These are phyloP conservation scores for Phenganax stokvisi DNA, from an alignment of 92 coral and sea anemone genomes.

Conservation along the genomic window DNA sequence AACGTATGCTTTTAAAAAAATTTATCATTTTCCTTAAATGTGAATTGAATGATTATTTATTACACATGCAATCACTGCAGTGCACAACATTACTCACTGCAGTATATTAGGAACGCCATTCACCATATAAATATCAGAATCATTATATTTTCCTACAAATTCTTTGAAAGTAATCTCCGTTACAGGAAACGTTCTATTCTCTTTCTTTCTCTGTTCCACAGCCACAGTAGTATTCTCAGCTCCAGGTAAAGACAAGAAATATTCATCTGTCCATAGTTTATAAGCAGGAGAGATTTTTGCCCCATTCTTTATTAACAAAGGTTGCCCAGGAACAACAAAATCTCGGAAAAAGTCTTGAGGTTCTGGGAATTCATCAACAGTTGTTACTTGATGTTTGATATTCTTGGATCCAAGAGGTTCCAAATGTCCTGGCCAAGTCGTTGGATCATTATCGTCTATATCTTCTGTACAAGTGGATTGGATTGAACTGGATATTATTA, in stretches of 20 bases:
- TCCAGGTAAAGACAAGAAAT: slow-evolving; percentile 64
- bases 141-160: slow-evolving; percentile 60
- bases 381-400: slow-evolving; percentile 52
- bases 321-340: slow-evolving; percentile 60
- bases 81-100: slow-evolving; percentile 60
- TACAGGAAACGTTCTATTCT: slow-evolving; percentile 70
- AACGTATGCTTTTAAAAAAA: no score
- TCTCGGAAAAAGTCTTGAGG: slow-evolving; percentile 70
- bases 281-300: slow-evolving; percentile 85
- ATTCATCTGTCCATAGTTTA: slow-evolving; percentile 75
- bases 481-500: background rate
- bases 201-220: slow-evolving; percentile 91
- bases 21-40: no score
- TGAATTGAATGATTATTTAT: background rate
- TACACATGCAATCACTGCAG: background rate
- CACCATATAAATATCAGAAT: slow-evolving; percentile 86
- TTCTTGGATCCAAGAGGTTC: slow-evolving; percentile 75
- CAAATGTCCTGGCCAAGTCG: slow-evolving; percentile 75
- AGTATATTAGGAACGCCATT: slow-evolving; percentile 82
- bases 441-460: slow-evolving; percentile 29
- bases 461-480: slow-evolving; percentile 17
- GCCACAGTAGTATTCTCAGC: slow-evolving; percentile 51
- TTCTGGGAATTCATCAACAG: slow-evolving; percentile 54
- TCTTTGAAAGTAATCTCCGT: slow-evolving; percentile 59
- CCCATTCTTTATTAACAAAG: slow-evolving; percentile 78